Percentiles rank a stretch among this genome's conserved stretches.
phyloP scores from a whole-genome alignment of 2,113 vertebrate genomes.

The Condylura cristata region DNA sequence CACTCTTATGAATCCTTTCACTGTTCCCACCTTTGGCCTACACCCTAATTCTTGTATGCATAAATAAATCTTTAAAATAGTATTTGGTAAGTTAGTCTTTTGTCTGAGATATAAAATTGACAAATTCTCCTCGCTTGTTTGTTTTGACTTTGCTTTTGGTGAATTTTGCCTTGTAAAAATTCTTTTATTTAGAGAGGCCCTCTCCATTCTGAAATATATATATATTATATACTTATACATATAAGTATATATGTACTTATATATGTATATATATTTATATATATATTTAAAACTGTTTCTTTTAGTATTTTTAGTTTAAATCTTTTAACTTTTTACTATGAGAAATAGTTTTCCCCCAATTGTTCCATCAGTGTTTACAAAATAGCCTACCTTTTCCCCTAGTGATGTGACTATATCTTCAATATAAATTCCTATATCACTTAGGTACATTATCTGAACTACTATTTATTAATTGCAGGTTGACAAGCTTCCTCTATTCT shows the following conservation, averaged over 20 bases:
- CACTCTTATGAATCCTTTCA: too few relatives aligned
- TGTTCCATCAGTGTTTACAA: neutral
- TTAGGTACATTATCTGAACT: neutral
- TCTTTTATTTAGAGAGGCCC: neutral
- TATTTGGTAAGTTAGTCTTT: too few relatives aligned
- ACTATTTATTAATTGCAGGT: neutral
- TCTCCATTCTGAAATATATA: neutral
- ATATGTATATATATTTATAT: too few relatives aligned
- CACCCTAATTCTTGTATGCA: too few relatives aligned
- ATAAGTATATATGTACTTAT: too few relatives aligned
- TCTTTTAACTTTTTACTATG: neutral
- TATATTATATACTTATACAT: too few relatives aligned
- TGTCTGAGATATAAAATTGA: too few relatives aligned
- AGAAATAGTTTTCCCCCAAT: neutral
- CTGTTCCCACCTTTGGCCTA: too few relatives aligned
- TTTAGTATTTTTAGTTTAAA: neutral
- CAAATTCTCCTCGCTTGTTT: neutral
- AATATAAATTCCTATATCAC: neutral
- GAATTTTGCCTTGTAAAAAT: neutral
- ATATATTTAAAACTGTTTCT: too few relatives aligned
- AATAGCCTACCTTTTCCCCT: neutral
- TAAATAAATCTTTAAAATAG: too few relatives aligned
- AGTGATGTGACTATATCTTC: neutral
- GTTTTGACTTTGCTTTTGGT: slow-evolving; percentile 17
- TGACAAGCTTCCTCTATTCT: neutral